Base-by-base conservation (phyloP, 2,113 vertebrate genomes). In the Daboia siamensis region DNA sequence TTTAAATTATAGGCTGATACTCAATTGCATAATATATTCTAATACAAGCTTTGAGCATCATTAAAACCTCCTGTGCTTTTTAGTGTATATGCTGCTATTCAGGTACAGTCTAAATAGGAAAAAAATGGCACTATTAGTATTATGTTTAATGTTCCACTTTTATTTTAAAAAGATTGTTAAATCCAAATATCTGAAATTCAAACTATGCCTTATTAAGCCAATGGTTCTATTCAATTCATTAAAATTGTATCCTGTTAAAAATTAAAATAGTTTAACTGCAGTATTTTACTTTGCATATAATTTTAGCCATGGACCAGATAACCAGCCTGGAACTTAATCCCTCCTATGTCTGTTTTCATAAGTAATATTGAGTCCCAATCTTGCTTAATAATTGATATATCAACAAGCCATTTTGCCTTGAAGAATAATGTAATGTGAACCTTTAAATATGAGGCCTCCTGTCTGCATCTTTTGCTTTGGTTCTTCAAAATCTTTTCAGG, bases 331-430 rank as follows among this genome's bases (percentile, higher is more conserved):
- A 74, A 85, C 54, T 20, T 26, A n/a, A 85, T 85, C 12, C 33
- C 51, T 57, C 87, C 87, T 57, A 57, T 57, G 91, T 54, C 56
- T 85, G 17, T 59, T 59, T 89, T 46, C 57, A 48, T 46, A 89
- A 92, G 89, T 51, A 89, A 89, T 57, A 44, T 59, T 59, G 3
- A 52, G 29, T 91, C 48, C 86, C 59, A 87, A 17, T 61, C 44
- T 89, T 89, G 59, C 44, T n/a, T 85, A 46, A 89, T 69, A 89
- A 84, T 85, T 92, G 69, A 85, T 89, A 89, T 52, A 39, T 92
- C 26, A 56, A 48, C 5, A n/a, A 74, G 91, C 80, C 61, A 56
- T 92, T 92, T 92, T 88, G 17, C 52, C 33, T 88, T 57, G 80
- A 56, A 88, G 48, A 13, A 56, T 88, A 92, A 88, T 26, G 55